Conservation (phyloP, 2,113 vertebrate genomes). For the Tauraco erythrolophus region DNA sequence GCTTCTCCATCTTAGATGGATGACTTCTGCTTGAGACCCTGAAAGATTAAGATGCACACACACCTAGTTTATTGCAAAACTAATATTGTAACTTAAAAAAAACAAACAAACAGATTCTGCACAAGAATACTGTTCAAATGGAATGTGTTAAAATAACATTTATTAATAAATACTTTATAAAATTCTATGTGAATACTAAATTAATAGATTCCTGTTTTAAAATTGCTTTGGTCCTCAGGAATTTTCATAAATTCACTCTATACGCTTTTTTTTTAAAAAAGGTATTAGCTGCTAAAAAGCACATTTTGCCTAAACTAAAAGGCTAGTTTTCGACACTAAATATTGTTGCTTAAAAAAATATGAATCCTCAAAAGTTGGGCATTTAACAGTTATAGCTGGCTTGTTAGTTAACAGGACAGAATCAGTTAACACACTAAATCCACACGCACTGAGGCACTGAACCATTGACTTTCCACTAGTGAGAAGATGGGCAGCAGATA, state of each 20-base stretch:
- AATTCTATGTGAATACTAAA: constrained; percentile 82
- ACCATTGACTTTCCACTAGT: constrained; percentile 55
- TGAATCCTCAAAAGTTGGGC: constrained; percentile 66
- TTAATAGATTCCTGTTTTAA: constrained; percentile 86
- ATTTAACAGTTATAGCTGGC: constrained; percentile 70
- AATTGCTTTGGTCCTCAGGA: constrained; percentile 85
- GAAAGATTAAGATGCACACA: constrained; percentile 69
- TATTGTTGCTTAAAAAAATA: constrained; percentile 75
- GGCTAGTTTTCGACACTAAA: constrained; percentile 69
- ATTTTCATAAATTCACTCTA: constrained; percentile 78
- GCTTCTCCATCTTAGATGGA: constrained; percentile 72
- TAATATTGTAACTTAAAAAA: constrained; percentile 73
- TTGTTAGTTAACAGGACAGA: constrained; percentile 71
- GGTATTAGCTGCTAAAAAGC: constrained; percentile 75
- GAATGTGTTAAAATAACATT: constrained; percentile 87
- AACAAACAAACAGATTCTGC: constrained; percentile 67
- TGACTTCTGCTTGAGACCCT: constrained; percentile 67
- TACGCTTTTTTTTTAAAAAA: constrained; percentile 72
- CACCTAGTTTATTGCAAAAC: constrained; percentile 74
- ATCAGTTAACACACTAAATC: constrained; percentile 60
- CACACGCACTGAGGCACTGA: constrained; percentile 50
- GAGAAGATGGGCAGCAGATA: constrained; percentile 27
- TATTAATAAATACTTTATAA: constrained; percentile 88
- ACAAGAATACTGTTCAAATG: constrained; percentile 85
- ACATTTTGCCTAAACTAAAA: constrained; percentile 76